Percentiles rank a stretch among this genome's conserved stretches.
Conservation (phyloP, 2,797 vertebrate genomes). For the Coreius guichenoti region DNA sequence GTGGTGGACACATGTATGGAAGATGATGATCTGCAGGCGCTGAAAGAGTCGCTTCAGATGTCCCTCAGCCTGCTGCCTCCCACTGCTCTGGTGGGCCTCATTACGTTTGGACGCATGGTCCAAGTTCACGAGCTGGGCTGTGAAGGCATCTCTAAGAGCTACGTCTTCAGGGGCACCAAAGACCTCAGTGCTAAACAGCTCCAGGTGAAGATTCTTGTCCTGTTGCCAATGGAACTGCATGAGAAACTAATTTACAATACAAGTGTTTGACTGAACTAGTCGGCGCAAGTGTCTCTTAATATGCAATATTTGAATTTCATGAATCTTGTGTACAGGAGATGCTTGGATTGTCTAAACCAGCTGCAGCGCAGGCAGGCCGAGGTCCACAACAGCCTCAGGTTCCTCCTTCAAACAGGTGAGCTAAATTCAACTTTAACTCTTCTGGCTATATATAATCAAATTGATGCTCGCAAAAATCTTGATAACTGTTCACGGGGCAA, state of each 20-base stretch:
- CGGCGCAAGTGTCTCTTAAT: not conserved
- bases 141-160: conserved; percentile 97
- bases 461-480: not conserved
- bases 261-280: not conserved
- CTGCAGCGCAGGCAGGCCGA: conserved; percentile 83
- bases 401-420: conserved; percentile 91
- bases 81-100: conserved; percentile 92
- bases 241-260: not conserved
- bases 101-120: conserved; percentile 97
- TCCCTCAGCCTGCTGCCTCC: conserved; percentile 93
- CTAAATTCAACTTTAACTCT: not conserved
- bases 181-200: conserved; percentile 93
- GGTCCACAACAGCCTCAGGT: conserved; percentile 87
- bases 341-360: conserved; percentile 90
- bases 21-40: conserved; percentile 94
- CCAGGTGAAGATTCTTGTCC: conserved; percentile 77
- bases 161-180: conserved; percentile 95
- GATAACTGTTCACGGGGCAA: not conserved
- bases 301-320: not conserved
- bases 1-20: conserved; percentile 99
- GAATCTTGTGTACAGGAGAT: conserved; percentile 84
- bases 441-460: not conserved
- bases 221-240: not conserved
- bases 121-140: conserved; percentile 97
- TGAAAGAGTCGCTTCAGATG: conserved; percentile 98